Percentiles rank a stretch among this genome's conserved stretches.
phyloP scores from a whole-genome alignment of 2,113 vertebrate species.

The Puffinus mauretanicus region DNA sequence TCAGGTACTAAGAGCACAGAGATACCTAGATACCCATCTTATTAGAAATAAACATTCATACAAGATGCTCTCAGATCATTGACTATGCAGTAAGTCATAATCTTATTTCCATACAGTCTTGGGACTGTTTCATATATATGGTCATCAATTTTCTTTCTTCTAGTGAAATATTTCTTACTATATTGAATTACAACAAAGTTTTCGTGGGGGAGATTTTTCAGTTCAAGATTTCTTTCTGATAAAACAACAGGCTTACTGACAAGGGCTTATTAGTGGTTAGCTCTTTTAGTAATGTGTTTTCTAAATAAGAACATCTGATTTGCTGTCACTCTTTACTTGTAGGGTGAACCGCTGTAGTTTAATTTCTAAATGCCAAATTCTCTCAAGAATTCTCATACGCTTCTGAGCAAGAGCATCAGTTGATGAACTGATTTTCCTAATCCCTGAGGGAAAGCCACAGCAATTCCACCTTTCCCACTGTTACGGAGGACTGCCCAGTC shows the following conservation, averaged over 20 bases:
- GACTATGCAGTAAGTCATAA: neutral
- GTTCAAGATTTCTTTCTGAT: slow-evolving; percentile 33
- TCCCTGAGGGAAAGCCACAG: neutral
- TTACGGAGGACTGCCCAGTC: neutral
- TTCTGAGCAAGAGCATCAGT: neutral
- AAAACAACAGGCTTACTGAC: slow-evolving; percentile 51
- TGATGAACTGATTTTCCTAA: slow-evolving; percentile 24
- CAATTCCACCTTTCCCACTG: neutral
- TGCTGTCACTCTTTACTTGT: slow-evolving; percentile 41
- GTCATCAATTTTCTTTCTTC: slow-evolving; percentile 27
- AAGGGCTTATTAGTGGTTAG: slow-evolving; percentile 54
- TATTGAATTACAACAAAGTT: neutral
- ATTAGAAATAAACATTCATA: slow-evolving; percentile 16
- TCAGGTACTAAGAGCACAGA: neutral
- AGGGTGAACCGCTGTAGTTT: slow-evolving; percentile 56
- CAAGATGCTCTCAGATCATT: neutral
- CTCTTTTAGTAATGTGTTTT: slow-evolving; percentile 53
- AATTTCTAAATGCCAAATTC: slow-evolving; percentile 67
- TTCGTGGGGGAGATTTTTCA: neutral
- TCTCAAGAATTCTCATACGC: slow-evolving; percentile 51
- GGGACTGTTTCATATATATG: neutral
- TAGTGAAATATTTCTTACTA: neutral
- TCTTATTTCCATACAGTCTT: slow-evolving; percentile 5
- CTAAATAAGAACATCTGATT: slow-evolving; percentile 66
- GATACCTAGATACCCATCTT: neutral